These are phyloP conservation scores for Acanthisitta chloris DNA, from an alignment of 2,113 vertebrate genomes.

Conservation along the genomic window DNA sequence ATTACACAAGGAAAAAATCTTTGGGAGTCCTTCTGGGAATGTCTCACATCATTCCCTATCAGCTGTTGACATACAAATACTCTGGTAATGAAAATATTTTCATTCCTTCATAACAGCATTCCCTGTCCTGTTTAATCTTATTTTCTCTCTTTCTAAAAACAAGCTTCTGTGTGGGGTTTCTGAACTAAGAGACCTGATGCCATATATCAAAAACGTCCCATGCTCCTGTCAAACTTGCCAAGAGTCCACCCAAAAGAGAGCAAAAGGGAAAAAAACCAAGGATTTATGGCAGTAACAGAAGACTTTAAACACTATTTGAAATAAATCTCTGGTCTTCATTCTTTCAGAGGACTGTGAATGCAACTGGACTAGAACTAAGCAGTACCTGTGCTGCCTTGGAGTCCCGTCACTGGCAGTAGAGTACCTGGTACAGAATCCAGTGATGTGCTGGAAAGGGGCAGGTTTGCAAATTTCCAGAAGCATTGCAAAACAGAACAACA, in stretches of 20 bases:
- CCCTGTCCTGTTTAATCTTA: constrained; percentile 79
- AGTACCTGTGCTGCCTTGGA: not conserved
- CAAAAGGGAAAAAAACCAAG: not conserved
- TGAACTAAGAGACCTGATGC: not conserved
- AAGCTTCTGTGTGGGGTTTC: constrained; percentile 82
- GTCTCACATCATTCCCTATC: constrained; percentile 77
- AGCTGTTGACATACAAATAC: constrained; percentile 88
- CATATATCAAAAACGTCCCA: not conserved
- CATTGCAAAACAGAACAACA: not conserved
- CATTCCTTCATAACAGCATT: constrained; percentile 83
- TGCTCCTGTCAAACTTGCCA: not conserved
- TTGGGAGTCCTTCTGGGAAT: constrained; percentile 77
- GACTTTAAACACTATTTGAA: not conserved
- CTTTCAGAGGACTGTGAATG: not conserved
- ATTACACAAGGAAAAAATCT: constrained; percentile 31
- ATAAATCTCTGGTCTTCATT: not conserved
- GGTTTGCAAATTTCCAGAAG: not conserved
- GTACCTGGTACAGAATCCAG: not conserved
- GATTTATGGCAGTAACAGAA: not conserved
- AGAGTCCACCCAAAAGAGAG: not conserved
- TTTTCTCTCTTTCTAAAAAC: constrained; percentile 79
- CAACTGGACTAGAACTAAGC: not conserved
- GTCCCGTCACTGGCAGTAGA: not conserved
- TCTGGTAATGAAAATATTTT: constrained; percentile 91
- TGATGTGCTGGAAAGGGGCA: not conserved